phyloP scores from a whole-genome alignment of 2,113 vertebrate species.

The Pao palembangensis region DNA sequence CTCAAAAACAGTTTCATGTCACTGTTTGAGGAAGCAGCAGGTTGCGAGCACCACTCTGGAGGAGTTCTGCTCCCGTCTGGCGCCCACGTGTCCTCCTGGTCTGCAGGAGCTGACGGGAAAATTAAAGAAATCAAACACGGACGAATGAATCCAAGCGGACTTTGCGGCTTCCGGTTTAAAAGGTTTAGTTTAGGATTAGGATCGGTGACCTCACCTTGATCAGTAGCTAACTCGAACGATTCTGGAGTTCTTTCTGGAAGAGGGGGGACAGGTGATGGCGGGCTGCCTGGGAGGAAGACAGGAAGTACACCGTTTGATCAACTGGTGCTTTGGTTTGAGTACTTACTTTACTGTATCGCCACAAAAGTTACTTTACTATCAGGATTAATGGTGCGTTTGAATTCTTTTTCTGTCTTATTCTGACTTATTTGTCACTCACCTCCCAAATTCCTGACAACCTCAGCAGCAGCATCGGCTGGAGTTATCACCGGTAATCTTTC shows the following conservation, averaged over 20 bases:
- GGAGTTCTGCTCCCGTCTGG: constrained; percentile 63
- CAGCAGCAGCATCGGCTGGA: constrained; percentile 40
- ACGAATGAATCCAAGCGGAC: no score
- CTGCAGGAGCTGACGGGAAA: constrained; percentile 41
- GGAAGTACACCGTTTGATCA: background rate
- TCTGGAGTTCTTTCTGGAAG: constrained; percentile 91
- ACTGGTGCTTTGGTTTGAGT: no score
- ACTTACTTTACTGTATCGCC: no score
- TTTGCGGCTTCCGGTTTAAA: no score
- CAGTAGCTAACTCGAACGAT: constrained; percentile 80
- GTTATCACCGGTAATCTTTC: constrained; percentile 46
- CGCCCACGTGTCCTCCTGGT: constrained; percentile 2
- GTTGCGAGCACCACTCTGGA: constrained; percentile 76
- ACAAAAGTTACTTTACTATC: no score
- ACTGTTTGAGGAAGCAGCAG: constrained; percentile 1
- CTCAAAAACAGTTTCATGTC: constrained; percentile 49
- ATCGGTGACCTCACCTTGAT: constrained; percentile 66
- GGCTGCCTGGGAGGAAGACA: constrained; percentile 31
- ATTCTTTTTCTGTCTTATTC: background rate
- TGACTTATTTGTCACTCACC: constrained; percentile 31
- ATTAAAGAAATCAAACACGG: background rate
- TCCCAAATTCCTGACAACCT: constrained; percentile 12
- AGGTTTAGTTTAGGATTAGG: background rate
- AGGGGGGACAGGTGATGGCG: constrained; percentile 75
- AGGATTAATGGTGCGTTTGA: background rate